Conservation (phyloP, 1,140 invertebrate species). For the Aphelinus certus region DNA sequence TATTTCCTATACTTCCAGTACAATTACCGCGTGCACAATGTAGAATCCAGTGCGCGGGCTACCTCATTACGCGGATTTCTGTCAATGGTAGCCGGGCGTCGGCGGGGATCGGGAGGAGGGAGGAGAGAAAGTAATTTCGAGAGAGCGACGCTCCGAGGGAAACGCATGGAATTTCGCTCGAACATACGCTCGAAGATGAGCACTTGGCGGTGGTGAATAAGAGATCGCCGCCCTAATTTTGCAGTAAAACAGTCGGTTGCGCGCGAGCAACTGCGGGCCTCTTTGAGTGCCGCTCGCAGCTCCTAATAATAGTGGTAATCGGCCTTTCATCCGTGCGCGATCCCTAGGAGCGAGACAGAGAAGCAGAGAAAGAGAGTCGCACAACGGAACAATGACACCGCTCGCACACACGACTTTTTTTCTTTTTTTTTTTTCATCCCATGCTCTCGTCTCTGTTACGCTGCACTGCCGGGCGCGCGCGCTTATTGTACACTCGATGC, state of each 20-base stretch:
- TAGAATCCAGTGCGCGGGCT: not conserved
- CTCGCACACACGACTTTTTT: conserved; percentile 48
- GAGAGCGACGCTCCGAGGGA: not conserved
- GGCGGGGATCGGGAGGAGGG: not conserved
- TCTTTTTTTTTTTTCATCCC: conserved; percentile 34
- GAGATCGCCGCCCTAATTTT: conserved; percentile 29
- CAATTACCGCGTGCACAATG: conserved; percentile 33
- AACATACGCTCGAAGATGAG: not conserved
- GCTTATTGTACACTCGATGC: conserved; percentile 47
- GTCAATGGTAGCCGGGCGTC: not conserved
- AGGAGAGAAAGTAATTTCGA: conserved; percentile 13
- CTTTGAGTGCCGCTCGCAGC: not conserved
- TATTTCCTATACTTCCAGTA: not conserved
- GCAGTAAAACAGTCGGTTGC: conserved; percentile 25
- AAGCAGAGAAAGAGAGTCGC: not conserved
- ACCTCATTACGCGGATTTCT: conserved; percentile 14
- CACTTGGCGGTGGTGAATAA: conserved; percentile 18
- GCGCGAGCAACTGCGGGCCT: not conserved
- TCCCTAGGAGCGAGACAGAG: conserved; percentile 7
- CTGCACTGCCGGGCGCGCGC: not conserved
- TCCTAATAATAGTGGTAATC: conserved; percentile 36
- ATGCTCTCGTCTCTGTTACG: not conserved
- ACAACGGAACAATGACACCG: conserved; percentile 34
- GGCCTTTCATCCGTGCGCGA: conserved; percentile 27
- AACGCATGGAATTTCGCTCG: conserved; percentile 15